Evolutionary conservation across 2,888 invertebrate species (phyloP), one percentile per base, ranked within the genome.

Genomic region (Oithona nana): DNA sequence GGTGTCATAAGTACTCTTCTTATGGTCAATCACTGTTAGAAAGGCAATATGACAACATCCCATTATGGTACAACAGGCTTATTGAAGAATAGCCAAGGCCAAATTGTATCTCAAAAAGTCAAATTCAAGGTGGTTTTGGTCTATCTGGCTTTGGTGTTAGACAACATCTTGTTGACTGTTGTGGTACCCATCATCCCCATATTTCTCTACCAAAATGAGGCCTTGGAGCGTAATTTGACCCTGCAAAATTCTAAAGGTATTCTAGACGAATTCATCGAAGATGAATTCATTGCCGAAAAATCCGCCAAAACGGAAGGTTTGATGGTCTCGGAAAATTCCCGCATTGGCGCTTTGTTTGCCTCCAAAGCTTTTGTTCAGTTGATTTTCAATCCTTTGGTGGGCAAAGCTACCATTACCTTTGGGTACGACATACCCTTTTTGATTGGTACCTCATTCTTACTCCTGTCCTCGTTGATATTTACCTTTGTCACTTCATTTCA

Each of bases 401-500:
- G 39, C 39, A 39, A 39, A 39, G 39, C 39, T 11, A 39, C 39
- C 6, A 16, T 39, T 39, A 39, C 6, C 6, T 39, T 39, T 16
- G 39, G 39, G 8, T 39, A 39, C 39, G 39, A 39, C 6, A 39
- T 39, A 11, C 39, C 39, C 39, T 39, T 39, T 39, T 39, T 39
- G 39, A 16, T 39, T 39, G 39, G 39, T 6, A 39, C 39, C 16
- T 6, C 8, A 11, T 39, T 39, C 16, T 39, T 39, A 16, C 39
- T 39, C 6, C 39, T 39, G 8, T 39, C 39, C 39, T 11, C 8
- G 8, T 16, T 39, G 8, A 87, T 84, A 65, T 88, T 84, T 73
- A 83, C 85, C 1, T 79, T 83, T 67, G 84, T 84, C 1, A 80
- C 82, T 69, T 80, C 81, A 1, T 86, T 83, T 71, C 74, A 76